Percentiles rank a stretch among this genome's conserved stretches.
Conservation (phyloP, 2,113 vertebrate genomes). For the Ceyx melanurus region DNA sequence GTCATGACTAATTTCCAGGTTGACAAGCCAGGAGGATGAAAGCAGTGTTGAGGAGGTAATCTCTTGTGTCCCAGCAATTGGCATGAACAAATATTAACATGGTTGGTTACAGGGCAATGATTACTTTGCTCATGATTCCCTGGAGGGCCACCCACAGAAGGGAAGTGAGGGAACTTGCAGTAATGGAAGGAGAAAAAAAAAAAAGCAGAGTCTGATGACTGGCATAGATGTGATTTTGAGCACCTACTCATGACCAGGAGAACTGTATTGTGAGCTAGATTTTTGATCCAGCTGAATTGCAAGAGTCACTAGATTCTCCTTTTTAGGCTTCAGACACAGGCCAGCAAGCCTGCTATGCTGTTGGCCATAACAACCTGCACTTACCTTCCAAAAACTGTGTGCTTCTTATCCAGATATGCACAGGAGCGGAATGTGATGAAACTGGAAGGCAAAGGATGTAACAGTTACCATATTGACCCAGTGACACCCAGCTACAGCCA, state of each 20-base stretch:
- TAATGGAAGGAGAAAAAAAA: not conserved
- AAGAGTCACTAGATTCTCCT: not conserved
- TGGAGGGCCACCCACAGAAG: not conserved
- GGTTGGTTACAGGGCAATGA: not conserved
- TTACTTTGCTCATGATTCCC: slow-evolving; percentile 7
- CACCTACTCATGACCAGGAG: not conserved
- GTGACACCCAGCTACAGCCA: not conserved
- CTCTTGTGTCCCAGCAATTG: slow-evolving; percentile 1
- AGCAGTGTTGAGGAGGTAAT: not conserved
- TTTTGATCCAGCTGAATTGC: not conserved
- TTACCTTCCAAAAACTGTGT: slow-evolving; percentile 96
- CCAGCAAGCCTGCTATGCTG: not conserved
- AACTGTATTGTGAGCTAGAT: not conserved
- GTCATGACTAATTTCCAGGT: not conserved
- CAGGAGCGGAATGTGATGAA: slow-evolving; percentile 98
- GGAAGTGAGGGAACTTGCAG: not conserved
- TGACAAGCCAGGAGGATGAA: slow-evolving; percentile 28
- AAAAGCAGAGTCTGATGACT: not conserved
- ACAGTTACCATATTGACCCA: not conserved
- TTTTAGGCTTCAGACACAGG: not conserved
- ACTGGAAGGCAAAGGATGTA: slow-evolving; percentile 64
- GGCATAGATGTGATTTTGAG: not conserved
- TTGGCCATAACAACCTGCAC: not conserved
- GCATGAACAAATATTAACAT: slow-evolving; percentile 17
- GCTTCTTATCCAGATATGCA: slow-evolving; percentile 92